Conservation (phyloP, 1,140 invertebrate genomes). For the Zaprionus kolodkinae region DNA sequence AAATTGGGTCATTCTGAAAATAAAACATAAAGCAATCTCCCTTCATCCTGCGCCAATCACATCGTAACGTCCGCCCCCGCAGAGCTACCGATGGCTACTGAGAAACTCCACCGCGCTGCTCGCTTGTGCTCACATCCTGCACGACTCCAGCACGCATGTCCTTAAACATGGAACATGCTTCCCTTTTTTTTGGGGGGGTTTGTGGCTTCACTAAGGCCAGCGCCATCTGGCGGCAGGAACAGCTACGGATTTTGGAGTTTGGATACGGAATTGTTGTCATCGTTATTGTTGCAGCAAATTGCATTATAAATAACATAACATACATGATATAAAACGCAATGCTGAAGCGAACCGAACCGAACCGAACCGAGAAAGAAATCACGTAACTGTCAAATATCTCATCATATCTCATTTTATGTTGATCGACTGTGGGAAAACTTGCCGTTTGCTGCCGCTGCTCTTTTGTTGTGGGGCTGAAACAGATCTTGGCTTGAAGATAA, state of each 20-base stretch:
- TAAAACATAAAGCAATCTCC: background rate
- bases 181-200: conserved; percentile 52
- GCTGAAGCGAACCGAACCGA: conserved; percentile 10
- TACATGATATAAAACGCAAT: conserved; percentile 33
- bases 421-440: conserved; percentile 79
- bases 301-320: conserved; percentile 32
- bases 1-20: background rate
- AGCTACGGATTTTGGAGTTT: background rate
- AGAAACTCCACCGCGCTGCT: conserved; percentile 58
- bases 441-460: conserved; percentile 13
- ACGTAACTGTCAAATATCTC: conserved; percentile 83
- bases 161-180: conserved; percentile 39
- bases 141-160: conserved; percentile 67
- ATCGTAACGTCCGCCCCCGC: conserved; percentile 39
- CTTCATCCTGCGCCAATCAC: background rate
- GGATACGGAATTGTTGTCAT: background rate
- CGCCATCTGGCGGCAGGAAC: conserved; percentile 55
- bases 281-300: conserved; percentile 38
- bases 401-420: conserved; percentile 79
- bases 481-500: conserved; percentile 66
- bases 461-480: conserved; percentile 43
- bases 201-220: conserved; percentile 66
- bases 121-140: conserved; percentile 46
- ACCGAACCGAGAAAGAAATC: conserved; percentile 67
- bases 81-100: conserved; percentile 46